Conservation (phyloP, 2,113 vertebrate genomes). For the Tylochromis polylepis region DNA sequence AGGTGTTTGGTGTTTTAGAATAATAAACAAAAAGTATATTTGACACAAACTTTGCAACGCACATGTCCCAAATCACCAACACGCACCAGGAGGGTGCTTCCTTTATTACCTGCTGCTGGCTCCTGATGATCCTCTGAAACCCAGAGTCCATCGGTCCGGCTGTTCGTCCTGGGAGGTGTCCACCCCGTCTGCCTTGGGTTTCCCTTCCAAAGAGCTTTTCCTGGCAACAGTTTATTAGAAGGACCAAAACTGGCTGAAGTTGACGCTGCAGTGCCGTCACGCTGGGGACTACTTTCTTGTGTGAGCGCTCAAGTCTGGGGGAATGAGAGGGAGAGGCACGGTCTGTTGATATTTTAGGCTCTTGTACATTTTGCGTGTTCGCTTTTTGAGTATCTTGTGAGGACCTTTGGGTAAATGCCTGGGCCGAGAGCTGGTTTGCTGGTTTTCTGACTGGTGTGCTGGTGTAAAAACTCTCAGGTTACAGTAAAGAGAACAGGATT, state of each 20-base stretch:
- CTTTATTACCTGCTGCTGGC: not conserved
- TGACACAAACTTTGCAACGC: not conserved
- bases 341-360: not conserved
- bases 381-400: not conserved
- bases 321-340: not conserved
- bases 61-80: not conserved
- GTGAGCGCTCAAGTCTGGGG: not conserved
- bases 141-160: not conserved
- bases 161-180: not conserved
- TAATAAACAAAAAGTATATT: not conserved
- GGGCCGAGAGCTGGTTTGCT: not conserved
- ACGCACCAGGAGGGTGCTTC: not conserved
- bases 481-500: not conserved
- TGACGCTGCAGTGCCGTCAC: not conserved
- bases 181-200: not conserved
- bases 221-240: not conserved
- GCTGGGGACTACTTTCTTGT: not conserved
- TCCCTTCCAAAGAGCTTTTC: not conserved
- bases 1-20: not conserved
- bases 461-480: not conserved
- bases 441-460: not conserved
- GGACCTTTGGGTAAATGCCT: not conserved
- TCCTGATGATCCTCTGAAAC: not conserved
- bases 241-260: not conserved
- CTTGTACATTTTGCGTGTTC: not conserved